Base-by-base conservation (phyloP, 2,888 invertebrate species). In the Diplazon laetatorius region DNA sequence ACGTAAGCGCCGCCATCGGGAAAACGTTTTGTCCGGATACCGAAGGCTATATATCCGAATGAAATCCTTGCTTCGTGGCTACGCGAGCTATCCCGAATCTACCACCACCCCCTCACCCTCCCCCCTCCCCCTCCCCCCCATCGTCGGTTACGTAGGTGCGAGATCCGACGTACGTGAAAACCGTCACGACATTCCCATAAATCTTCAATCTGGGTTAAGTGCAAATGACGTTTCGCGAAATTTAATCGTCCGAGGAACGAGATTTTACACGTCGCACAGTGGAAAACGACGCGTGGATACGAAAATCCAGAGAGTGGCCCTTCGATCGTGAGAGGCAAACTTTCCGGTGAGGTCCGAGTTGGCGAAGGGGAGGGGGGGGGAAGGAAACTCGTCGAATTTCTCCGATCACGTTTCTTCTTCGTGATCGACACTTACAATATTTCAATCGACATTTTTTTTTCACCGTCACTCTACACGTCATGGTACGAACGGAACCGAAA, bases 1-100 rank as follows among this genome's bases (percentile, higher is more conserved):
- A 10, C 22, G 35, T 37, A 39, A 30, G 42, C 8, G 16, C 62
- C 12, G n/a, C n/a, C 30, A 71, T 71, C 25, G 10, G 16, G 25
- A 44, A 55, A 55, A 42, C 20, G 44, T 42, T 25, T 16, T 18
- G 14, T 14, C 37, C 78, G n/a, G n/a, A n/a, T n/a, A n/a, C n/a
- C n/a, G n/a, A n/a, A n/a, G n/a, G n/a, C n/a, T n/a, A n/a, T n/a
- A n/a, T 82, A 70, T 77, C 74, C 72, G 48, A 73, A 78, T 82
- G 70, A 82, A 80, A 82, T 85, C 83, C n/a, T 81, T 80, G 80
- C 75, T 76, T 78, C 77, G 78, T 79, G 30, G n/a, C n/a, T n/a
- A n/a, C n/a, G n/a, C n/a, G n/a, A n/a, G n/a, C n/a, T n/a, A n/a
- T n/a, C n/a, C n/a, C n/a, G n/a, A n/a, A n/a, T n/a, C n/a, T n/a